Base-by-base conservation (phyloP, 2,888 invertebrate genomes). In the Coremacera marginata region DNA sequence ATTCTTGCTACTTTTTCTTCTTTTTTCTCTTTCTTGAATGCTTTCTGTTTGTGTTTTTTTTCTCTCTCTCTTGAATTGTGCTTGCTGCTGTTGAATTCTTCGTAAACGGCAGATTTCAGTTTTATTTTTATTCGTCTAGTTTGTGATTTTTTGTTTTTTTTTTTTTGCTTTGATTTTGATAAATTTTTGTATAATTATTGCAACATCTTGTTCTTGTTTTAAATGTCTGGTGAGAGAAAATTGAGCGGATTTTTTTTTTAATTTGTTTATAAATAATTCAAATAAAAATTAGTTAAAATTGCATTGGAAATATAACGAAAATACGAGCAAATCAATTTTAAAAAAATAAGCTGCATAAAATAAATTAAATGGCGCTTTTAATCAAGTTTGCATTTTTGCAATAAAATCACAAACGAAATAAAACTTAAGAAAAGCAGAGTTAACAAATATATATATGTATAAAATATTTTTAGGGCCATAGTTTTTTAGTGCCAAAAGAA, bases 191-290 rank as follows among this genome's bases (percentile, higher is more conserved):
- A 11, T 44, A 44, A 44, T 44, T 37, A 67, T 44, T 27, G 27
- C 60, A 60, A 60, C 22, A 27, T 3, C 60, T 60, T 60, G 25
- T 60, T 60, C 60, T 67, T n/a, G 37, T 22, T 44, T 67, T 67
- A 67, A 67, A 67, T 67, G 49, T 67, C 67, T 67, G 67, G 37
- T 44, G 49, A 49, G 22, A 67, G 34, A 67, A 44, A 55, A 67
- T 44, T n/a, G 22, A 67, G 22, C 25, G n/a, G 4, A n/a, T 67
- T 67, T 37, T 14, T 4, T 60, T 44, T 11, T 0, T 67, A 67
- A 67, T n/a, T 67, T 37, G 31, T n/a, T n/a, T n/a, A n/a, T n/a
- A n/a, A 31, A 31, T 31, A 31, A 44, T 16, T 16, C 7, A 14
- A 37, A 67, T 16, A 67, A 34, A 67, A 1, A 65, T 19, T 4